phyloP scores from a whole-genome alignment of 2,113 vertebrate genomes.

The Malurus alboscapulatus region DNA sequence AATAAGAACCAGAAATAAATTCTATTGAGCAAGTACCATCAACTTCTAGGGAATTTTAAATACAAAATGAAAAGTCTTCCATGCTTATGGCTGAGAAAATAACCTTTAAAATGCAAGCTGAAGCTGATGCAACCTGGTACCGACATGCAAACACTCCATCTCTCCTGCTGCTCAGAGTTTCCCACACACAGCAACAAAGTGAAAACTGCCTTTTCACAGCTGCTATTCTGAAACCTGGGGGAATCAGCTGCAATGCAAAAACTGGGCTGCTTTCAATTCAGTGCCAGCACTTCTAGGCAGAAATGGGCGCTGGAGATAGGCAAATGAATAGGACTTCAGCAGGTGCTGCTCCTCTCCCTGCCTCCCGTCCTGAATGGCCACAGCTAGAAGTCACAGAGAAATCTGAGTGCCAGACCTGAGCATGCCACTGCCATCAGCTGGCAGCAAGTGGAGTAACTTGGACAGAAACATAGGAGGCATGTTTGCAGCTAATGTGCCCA shows the following conservation, averaged over 20 bases:
- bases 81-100: background rate
- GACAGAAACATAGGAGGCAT: background rate
- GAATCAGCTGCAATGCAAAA: background rate
- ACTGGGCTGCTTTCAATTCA: background rate
- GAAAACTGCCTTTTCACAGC: conserved; percentile 56
- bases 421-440: background rate
- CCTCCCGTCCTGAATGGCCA: background rate
- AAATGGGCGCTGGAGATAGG: background rate
- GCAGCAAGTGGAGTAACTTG: background rate
- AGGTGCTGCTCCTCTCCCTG: background rate
- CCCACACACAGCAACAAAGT: conserved; percentile 39
- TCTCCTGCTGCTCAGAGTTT: conserved; percentile 40
- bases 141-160: conserved; percentile 4
- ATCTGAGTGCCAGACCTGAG: background rate
- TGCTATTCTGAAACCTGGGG: conserved; percentile 39
- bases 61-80: background rate
- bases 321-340: background rate
- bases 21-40: background rate
- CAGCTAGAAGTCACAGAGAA: background rate
- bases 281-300: conserved; percentile 11
- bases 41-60: conserved; percentile 23
- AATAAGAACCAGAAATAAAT: conserved; percentile 28
- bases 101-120: conserved; percentile 15
- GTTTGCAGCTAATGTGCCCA: background rate
- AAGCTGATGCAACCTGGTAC: conserved; percentile 18